phyloP scores from a whole-genome alignment of 2,113 vertebrate species.

The Ifrita kowaldi region DNA sequence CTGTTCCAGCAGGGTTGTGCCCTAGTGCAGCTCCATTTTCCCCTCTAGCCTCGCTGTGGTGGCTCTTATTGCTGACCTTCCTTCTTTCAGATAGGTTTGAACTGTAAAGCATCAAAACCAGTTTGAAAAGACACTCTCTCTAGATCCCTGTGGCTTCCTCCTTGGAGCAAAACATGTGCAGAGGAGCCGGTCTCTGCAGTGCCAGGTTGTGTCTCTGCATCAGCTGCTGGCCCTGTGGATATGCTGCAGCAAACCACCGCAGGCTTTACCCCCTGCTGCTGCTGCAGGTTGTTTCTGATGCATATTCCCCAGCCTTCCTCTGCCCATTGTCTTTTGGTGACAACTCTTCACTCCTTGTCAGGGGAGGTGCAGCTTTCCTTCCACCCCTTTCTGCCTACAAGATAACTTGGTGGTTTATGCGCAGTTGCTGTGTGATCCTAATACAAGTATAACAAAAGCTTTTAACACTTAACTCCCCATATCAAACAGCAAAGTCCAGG shows the following conservation, averaged over 20 bases:
- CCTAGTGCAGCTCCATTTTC: neutral
- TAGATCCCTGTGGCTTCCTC: neutral
- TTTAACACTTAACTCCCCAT: conserved; percentile 47
- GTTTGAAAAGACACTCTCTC: neutral
- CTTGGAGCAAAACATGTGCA: neutral
- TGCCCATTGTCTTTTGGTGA: conserved; percentile 26
- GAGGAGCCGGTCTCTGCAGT: neutral
- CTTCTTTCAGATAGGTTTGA: neutral
- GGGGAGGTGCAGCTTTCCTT: conserved; percentile 2
- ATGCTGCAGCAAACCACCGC: neutral
- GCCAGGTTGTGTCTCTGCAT: neutral
- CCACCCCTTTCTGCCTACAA: neutral
- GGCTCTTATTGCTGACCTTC: neutral
- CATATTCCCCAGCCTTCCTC: neutral
- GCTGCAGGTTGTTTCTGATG: conserved; percentile 22
- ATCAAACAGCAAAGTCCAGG: conserved; percentile 38
- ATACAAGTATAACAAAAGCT: conserved; percentile 27
- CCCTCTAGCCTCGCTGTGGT: neutral
- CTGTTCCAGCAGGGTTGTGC: neutral
- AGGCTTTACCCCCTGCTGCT: conserved; percentile 22
- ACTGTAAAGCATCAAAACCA: neutral
- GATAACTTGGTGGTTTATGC: neutral
- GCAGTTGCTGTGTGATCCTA: neutral
- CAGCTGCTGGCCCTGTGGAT: neutral
- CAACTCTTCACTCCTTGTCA: conserved; percentile 35